These are phyloP conservation scores for Actias luna DNA, from an alignment of 2,888 invertebrate species.

Conservation along the genomic window DNA sequence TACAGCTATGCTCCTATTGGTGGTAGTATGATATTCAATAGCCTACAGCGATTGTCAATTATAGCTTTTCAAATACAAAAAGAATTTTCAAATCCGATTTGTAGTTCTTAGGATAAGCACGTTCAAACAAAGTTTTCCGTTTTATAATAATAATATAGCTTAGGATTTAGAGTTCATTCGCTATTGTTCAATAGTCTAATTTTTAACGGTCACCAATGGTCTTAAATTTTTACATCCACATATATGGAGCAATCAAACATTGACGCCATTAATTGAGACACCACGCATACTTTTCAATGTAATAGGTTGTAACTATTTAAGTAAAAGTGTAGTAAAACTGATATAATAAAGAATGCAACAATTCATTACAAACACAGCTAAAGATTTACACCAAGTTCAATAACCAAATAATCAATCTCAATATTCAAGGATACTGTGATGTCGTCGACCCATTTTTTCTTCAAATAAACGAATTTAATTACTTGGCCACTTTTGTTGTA, in stretches of 20 bases:
- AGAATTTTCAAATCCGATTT: too few relatives aligned
- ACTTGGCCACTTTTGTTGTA: neutral
- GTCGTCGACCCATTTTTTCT: neutral
- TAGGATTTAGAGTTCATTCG: too few relatives aligned
- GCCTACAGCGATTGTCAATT: too few relatives aligned
- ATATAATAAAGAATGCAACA: neutral
- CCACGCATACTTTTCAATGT: neutral
- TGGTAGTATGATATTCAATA: too few relatives aligned
- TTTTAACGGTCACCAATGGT: neutral
- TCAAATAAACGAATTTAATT: neutral
- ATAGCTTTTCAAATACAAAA: too few relatives aligned
- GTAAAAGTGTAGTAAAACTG: neutral
- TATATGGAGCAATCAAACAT: neutral
- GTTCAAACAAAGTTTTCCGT: too few relatives aligned
- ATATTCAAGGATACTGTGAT: neutral
- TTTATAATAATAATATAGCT: too few relatives aligned
- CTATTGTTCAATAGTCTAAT: neutral
- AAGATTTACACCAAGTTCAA: neutral
- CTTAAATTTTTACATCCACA: neutral
- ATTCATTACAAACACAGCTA: neutral
- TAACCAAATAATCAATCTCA: neutral
- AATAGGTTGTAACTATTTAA: neutral
- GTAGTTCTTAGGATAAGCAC: too few relatives aligned
- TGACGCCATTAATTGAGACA: neutral
- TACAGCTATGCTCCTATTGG: too few relatives aligned